These are phyloP conservation scores for Cotesia chilonis DNA, from an alignment of 1,140 invertebrate species.

Conservation along the genomic window DNA sequence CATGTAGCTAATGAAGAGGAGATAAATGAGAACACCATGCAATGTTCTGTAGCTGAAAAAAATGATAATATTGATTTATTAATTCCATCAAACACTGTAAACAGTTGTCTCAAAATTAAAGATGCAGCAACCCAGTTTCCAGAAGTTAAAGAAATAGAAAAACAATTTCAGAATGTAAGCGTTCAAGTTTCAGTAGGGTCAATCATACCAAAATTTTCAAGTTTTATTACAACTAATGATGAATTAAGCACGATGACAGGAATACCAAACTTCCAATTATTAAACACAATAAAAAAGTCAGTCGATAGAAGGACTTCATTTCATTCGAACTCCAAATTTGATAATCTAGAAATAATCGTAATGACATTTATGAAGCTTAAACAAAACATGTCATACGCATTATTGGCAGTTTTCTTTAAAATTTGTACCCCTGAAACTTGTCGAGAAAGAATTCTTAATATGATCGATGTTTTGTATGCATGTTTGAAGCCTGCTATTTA, in stretches of 20 bases:
- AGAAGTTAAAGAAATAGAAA: not conserved
- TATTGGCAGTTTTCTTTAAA: slow-evolving; percentile 37
- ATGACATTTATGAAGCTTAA: slow-evolving; percentile 39
- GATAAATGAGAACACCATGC: too few species aligned
- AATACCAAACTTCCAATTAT: slow-evolving; percentile 25
- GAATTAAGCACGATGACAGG: slow-evolving; percentile 32
- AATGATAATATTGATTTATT: too few species aligned
- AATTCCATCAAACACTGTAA: too few species aligned
- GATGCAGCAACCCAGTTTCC: not conserved
- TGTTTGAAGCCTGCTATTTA: slow-evolving; percentile 37
- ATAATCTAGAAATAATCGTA: slow-evolving; percentile 27
- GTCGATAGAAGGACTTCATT: slow-evolving; percentile 4
- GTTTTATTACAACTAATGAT: slow-evolving; percentile 26
- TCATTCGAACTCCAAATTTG: not conserved
- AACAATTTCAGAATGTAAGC: slow-evolving; percentile 13
- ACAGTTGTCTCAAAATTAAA: not conserved
- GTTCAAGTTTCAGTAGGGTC: slow-evolving; percentile 24
- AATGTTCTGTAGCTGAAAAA: too few species aligned
- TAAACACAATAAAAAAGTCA: slow-evolving; percentile 25
- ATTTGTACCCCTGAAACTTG: slow-evolving; percentile 33
- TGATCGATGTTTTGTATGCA: slow-evolving; percentile 32
- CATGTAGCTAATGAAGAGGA: too few species aligned
- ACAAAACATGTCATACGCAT: slow-evolving; percentile 40
- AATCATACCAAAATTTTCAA: slow-evolving; percentile 16
- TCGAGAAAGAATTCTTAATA: slow-evolving; percentile 37